Evolutionary conservation across 2,888 invertebrate genomes (phyloP).

Genomic region (Lysandra coridon): DNA sequence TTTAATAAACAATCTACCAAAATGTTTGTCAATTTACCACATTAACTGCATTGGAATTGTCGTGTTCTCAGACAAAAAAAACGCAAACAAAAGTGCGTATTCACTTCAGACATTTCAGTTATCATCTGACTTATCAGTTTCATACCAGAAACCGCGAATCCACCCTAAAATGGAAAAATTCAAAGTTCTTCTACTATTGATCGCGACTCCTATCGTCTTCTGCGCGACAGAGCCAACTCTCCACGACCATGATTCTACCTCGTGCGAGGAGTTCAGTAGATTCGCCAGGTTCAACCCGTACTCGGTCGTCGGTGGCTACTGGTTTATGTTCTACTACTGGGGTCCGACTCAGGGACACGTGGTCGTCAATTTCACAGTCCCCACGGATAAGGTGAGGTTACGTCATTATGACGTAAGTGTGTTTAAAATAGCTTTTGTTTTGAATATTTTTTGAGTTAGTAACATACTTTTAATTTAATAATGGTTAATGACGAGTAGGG

Average conservation of each 20-base stretch:
- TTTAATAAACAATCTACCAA: not conserved
- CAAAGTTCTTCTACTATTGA: slow-evolving; percentile 9
- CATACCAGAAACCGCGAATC: not conserved
- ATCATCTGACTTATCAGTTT: not conserved
- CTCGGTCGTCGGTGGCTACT: slow-evolving; percentile 50
- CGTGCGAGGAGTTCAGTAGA: slow-evolving; percentile 54
- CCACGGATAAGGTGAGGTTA: slow-evolving; percentile 48
- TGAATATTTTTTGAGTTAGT: not conserved
- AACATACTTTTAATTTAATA: not conserved
- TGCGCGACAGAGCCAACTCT: slow-evolving; percentile 33
- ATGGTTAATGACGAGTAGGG: too few species aligned
- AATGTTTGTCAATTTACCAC: not conserved
- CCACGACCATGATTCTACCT: slow-evolving; percentile 44
- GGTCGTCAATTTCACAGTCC: slow-evolving; percentile 48
- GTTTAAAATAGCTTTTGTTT: slow-evolving; percentile 11
- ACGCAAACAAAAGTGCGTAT: not conserved
- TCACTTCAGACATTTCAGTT: not conserved
- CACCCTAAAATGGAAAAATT: not conserved
- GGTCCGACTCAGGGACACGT: slow-evolving; percentile 36
- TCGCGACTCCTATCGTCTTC: not conserved
- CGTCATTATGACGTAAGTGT: slow-evolving; percentile 4
- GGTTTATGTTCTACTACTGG: slow-evolving; percentile 63
- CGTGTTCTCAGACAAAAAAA: not conserved
- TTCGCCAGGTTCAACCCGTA: slow-evolving; percentile 60
- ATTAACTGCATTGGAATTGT: not conserved